These are phyloP conservation scores for Thaumatotibia leucotreta DNA, from an alignment of 1,140 invertebrate species.

Conservation along the genomic window DNA sequence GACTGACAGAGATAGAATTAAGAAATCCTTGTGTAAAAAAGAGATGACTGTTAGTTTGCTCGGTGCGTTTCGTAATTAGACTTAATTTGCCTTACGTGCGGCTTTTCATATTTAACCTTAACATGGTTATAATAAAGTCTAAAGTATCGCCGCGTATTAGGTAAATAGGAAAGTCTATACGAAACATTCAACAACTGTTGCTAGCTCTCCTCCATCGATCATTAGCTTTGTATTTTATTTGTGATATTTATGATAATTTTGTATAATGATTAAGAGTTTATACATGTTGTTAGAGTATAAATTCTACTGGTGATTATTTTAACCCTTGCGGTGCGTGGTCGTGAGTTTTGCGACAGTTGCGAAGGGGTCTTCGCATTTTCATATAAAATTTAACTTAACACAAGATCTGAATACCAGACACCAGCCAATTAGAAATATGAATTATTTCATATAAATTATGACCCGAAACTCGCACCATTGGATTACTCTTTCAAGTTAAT, in stretches of 20 bases:
- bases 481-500: background rate
- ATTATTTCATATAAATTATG: background rate
- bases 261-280: constrained; percentile 66
- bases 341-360: constrained; percentile 36
- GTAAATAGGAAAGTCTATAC: background rate
- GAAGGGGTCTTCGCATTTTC: background rate
- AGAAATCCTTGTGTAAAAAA: background rate
- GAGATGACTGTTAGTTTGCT: background rate
- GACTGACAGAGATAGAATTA: constrained; percentile 15
- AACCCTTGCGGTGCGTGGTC: constrained; percentile 36
- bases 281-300: constrained; percentile 57
- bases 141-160: background rate
- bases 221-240: constrained; percentile 57
- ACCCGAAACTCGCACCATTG: background rate
- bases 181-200: background rate
- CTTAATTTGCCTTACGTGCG: background rate
- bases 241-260: constrained; percentile 71
- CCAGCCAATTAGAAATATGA: background rate
- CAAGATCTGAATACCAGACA: background rate
- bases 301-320: constrained; percentile 58
- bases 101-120: background rate
- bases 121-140: background rate
- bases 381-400: background rate
- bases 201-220: constrained; percentile 1
- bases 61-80: background rate